Conservation (phyloP, 2,888 invertebrate genomes). For the Caenorhabditis sp. region DNA sequence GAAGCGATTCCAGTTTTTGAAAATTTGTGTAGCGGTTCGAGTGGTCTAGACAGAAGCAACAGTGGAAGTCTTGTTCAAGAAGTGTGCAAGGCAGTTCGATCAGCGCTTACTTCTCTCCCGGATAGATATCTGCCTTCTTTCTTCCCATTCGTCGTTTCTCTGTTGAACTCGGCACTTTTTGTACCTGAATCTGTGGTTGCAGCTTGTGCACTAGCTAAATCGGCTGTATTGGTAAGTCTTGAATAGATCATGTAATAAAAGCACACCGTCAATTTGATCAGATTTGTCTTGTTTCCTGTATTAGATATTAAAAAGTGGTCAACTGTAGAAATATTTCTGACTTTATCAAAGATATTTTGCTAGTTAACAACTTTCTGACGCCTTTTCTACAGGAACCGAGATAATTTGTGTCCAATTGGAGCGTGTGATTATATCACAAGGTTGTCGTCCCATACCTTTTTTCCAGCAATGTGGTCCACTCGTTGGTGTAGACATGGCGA, state of each 20-base stretch:
- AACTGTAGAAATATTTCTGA: too few relatives aligned
- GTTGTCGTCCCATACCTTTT: too few relatives aligned
- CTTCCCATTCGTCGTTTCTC: constrained; percentile 65
- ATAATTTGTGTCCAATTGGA: too few relatives aligned
- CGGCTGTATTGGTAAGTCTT: constrained; percentile 65
- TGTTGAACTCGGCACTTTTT: constrained; percentile 64
- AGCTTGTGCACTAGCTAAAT: constrained; percentile 69
- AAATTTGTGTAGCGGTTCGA: constrained; percentile 25
- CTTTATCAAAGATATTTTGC: background rate
- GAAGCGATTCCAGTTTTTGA: constrained; percentile 70
- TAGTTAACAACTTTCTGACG: too few relatives aligned
- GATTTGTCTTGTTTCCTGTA: too few relatives aligned
- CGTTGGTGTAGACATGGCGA: constrained; percentile 48
- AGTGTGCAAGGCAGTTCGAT: constrained; percentile 67
- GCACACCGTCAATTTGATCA: too few relatives aligned
- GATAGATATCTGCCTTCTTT: constrained; percentile 43
- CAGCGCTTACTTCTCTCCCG: constrained; percentile 45
- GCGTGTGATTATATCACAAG: too few relatives aligned
- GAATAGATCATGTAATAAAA: background rate
- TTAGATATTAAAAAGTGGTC: too few relatives aligned
- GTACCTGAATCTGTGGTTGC: constrained; percentile 40
- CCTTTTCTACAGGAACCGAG: too few relatives aligned
- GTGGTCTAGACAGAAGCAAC: background rate
- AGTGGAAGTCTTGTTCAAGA: constrained; percentile 45
- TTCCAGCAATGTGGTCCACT: constrained; percentile 45